These are phyloP conservation scores for Lutjanus campechanus DNA, from an alignment of 2,797 vertebrate species.

Conservation along the genomic window DNA sequence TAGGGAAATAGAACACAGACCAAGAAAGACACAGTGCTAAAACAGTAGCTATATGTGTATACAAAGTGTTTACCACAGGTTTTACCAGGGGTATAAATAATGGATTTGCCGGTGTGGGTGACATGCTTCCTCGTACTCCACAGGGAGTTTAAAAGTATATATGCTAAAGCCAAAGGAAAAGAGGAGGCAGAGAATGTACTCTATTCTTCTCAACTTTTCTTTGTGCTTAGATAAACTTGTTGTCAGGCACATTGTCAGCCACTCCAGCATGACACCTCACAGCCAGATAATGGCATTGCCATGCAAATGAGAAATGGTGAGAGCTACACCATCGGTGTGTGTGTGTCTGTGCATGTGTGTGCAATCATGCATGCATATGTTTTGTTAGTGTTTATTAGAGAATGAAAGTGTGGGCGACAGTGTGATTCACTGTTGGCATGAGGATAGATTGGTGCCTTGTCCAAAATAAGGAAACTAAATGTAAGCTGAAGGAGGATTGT, in stretches of 20 bases:
- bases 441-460: constrained; percentile 63
- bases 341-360: constrained; percentile 45
- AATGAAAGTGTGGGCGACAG: constrained; percentile 64
- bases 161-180: constrained; percentile 70
- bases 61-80: constrained; percentile 61
- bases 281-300: constrained; percentile 87
- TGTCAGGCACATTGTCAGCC: constrained; percentile 84
- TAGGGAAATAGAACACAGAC: constrained; percentile 33
- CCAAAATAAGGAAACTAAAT: constrained; percentile 63
- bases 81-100: constrained; percentile 66
- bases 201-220: constrained; percentile 83
- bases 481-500: constrained; percentile 49
- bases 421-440: constrained; percentile 63
- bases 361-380: constrained; percentile 66
- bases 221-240: constrained; percentile 89
- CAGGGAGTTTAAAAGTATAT: constrained; percentile 70
- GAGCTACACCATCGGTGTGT: constrained; percentile 62
- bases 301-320: constrained; percentile 86
- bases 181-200: constrained; percentile 76
- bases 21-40: constrained; percentile 42
- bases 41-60: constrained; percentile 57
- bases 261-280: constrained; percentile 85
- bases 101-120: constrained; percentile 66
- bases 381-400: constrained; percentile 76
- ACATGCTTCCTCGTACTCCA: constrained; percentile 67